Conservation (phyloP, 2,113 vertebrate genomes). For the Hymenochirus boettgeri region DNA sequence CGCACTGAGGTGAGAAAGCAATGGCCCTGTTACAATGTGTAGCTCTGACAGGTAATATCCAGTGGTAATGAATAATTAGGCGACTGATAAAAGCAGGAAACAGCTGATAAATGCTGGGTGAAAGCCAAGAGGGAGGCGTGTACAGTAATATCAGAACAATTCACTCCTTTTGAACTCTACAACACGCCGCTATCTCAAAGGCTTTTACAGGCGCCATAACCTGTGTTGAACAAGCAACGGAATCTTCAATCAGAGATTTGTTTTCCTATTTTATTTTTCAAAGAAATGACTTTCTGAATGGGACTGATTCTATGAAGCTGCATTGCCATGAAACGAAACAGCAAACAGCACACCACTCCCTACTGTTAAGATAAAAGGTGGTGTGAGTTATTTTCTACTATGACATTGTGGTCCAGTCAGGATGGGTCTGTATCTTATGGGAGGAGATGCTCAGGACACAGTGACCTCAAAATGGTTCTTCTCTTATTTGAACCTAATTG, state of each 20-base stretch:
- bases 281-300: no score
- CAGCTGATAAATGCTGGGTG: conserved; percentile 40
- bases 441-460: no score
- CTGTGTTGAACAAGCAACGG: conserved; percentile 27
- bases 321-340: conserved; percentile 9
- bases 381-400: no score
- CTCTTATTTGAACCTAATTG: no score
- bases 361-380: conserved; percentile 35
- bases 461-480: no score
- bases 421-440: no score
- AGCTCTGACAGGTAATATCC: conserved; percentile 23
- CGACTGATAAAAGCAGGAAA: conserved; percentile 44
- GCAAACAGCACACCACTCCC: conserved; percentile 14
- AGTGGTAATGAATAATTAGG: no score
- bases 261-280: no score
- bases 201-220: conserved; percentile 40
- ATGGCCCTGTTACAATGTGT: conserved; percentile 1
- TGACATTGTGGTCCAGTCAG: no score
- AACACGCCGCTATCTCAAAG: conserved; percentile 37
- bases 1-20: background rate
- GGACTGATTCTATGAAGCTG: conserved; percentile 4
- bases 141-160: conserved; percentile 21
- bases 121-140: conserved; percentile 15
- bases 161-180: conserved; percentile 26
- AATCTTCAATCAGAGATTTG: conserved; percentile 31